A percentile compares a stretch with the other conserved stretches of the same genome.
Evolutionary conservation across 2,113 vertebrate species (phyloP).

Genomic region (Callipepla squamata): DNA sequence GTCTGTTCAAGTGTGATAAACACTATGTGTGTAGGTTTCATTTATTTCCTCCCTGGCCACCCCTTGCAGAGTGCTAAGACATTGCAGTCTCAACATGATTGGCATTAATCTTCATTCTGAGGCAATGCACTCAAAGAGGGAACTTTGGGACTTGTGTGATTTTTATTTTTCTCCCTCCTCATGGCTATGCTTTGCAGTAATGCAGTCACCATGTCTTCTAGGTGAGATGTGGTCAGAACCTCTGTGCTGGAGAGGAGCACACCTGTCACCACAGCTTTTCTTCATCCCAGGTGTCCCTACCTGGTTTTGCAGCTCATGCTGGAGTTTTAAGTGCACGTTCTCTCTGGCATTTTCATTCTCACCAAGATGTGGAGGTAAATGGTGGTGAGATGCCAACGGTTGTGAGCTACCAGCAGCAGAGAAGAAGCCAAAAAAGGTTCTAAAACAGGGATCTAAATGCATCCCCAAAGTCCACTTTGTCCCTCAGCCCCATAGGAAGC

Average conservation of each 20-base stretch:
- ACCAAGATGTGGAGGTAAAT: neutral
- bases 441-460: neutral
- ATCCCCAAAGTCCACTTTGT: neutral
- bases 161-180: neutral
- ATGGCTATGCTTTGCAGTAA: neutral
- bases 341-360: accelerated
- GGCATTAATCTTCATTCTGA: neutral
- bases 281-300: neutral
- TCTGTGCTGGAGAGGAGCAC: neutral
- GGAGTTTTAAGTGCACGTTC: neutral
- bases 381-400: neutral
- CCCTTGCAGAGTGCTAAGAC: neutral
- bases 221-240: neutral
- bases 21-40: accelerated
- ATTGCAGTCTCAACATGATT: neutral
- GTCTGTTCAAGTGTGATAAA: neutral
- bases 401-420: neutral
- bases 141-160: neutral
- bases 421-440: neutral
- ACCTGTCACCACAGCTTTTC: neutral
- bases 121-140: neutral
- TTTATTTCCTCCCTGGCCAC: neutral
- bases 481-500: neutral
- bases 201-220: neutral
- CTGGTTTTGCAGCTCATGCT: neutral